Conservation (phyloP, 2,888 invertebrate genomes). For the Dryobota labecula region DNA sequence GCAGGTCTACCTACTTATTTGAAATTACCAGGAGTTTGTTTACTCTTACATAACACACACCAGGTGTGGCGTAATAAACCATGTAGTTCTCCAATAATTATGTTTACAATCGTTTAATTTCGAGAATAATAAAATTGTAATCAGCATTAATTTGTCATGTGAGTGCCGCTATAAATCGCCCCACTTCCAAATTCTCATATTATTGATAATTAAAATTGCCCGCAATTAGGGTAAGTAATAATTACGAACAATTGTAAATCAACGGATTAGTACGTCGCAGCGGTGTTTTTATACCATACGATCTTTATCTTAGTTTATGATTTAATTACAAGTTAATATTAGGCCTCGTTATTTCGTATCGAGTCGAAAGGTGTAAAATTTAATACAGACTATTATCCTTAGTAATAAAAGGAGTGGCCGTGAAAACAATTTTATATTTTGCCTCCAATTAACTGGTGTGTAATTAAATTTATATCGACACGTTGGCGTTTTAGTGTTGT, state of each 20-base stretch:
- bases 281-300: conserved; percentile 79
- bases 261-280: conserved; percentile 80
- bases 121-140: conserved; percentile 75
- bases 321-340: conserved; percentile 86
- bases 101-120: conserved; percentile 73
- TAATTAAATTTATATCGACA: conserved; percentile 65
- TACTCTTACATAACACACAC: conserved; percentile 29
- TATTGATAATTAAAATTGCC: conserved; percentile 88
- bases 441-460: conserved; percentile 63
- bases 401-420: conserved; percentile 75
- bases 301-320: conserved; percentile 87
- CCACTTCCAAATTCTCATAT: conserved; percentile 74
- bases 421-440: conserved; percentile 65
- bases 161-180: conserved; percentile 76
- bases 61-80: conserved; percentile 37
- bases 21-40: conserved; percentile 32
- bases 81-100: conserved; percentile 35
- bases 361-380: conserved; percentile 78
- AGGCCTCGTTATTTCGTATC: conserved; percentile 79
- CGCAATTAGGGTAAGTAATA: conserved; percentile 85
- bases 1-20: conserved; percentile 28
- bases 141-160: conserved; percentile 76
- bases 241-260: conserved; percentile 88
- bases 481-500: conserved; percentile 56
- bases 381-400: conserved; percentile 77